A percentile compares a stretch with the other conserved stretches of the same genome.
Evolutionary conservation across 2,113 vertebrate species (phyloP).

Genomic region (Cyanoramphus novaezelandiae): DNA sequence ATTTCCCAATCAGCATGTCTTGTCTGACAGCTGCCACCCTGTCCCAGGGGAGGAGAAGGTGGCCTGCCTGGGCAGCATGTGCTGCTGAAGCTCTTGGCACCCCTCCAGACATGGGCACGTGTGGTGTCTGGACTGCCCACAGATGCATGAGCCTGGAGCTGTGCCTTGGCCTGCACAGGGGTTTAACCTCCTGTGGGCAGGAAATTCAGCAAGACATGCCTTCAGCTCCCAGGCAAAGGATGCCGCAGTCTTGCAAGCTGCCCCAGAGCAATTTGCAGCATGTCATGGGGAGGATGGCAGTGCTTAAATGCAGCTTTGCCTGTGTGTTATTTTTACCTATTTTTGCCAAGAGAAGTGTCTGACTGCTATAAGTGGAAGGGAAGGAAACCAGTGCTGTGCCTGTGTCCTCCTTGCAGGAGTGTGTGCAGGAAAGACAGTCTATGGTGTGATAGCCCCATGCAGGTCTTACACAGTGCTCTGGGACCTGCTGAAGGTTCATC

Average conservation of each 20-base stretch:
- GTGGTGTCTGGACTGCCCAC: background rate
- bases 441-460: background rate
- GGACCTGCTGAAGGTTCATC: background rate
- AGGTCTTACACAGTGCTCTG: accelerated
- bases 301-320: background rate
- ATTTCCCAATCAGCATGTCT: background rate
- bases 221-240: background rate
- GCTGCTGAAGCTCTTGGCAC: background rate
- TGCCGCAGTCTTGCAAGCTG: background rate
- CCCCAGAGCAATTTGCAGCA: background rate
- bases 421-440: background rate
- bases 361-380: background rate
- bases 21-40: background rate
- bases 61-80: background rate
- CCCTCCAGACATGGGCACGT: background rate
- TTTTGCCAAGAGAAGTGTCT: too few species aligned
- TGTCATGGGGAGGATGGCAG: background rate
- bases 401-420: background rate
- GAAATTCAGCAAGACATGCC: background rate
- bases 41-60: background rate
- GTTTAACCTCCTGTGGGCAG: background rate
- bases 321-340: background rate
- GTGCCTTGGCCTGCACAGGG: background rate
- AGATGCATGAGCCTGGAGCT: background rate
- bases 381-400: background rate